Base-by-base conservation (phyloP, 2,113 vertebrate genomes). In the Esox niger region DNA sequence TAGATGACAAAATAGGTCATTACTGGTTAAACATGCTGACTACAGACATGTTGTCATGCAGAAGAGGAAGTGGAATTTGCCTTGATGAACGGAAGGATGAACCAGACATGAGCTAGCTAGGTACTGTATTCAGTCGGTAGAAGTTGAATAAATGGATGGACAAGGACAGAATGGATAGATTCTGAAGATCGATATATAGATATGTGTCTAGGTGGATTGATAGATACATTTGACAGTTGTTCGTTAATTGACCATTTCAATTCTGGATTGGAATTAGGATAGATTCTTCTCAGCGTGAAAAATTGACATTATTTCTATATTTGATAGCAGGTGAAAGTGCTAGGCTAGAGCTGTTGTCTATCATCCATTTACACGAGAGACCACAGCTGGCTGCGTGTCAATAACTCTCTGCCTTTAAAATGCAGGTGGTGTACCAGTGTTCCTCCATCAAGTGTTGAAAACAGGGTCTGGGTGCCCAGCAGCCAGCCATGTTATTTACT, bases 371-470 rank as follows among this genome's bases (percentile, higher is more conserved):
- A 52, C n/a, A 21, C 47, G n/a, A 9, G n/a, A n/a, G 47, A 52
- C 74, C 64, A 67, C 80, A 84, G 84, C 84, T 78, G 78, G 80
- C 32, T 31, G 46, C 69, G 62, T 82, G 83, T 88, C 84, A 82
- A 68, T 85, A 76, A 76, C 71, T 74, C 75, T 66, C 78, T 73
- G 59, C 69, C 57, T 62, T 52, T 33, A 70, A 74, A 75, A 62
- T 57, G 11, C 43, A 68, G 67, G 62, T 56, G 57, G 64, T 62
- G 3, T 43, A 43, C 3, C 38, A 43, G 38, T 23, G 74, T 69
- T 8, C 62, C 62, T 77, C 69, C 62, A 17, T 77, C 67, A 55
- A 17, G 67, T 61, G 60, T 66, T 73, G 64, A 75, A 82, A n/a
- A 38, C 63, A 49, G 67, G 29, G 9, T 21, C 74, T 29, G 0